Evolutionary conservation across 1,140 invertebrate species (phyloP), one percentile per base, ranked within the genome.

Genomic region (Fopius arisanus): DNA sequence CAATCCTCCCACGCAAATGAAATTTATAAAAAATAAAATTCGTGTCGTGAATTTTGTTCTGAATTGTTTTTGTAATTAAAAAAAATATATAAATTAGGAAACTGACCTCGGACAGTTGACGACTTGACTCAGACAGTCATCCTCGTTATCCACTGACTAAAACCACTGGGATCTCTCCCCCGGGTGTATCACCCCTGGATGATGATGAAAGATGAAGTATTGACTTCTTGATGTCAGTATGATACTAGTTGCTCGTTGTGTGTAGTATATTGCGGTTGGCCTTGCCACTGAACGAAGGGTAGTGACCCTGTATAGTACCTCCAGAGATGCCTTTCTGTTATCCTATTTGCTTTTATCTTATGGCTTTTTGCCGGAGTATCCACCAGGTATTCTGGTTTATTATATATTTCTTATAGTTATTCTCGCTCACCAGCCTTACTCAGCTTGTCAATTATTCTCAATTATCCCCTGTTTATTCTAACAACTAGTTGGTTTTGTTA

Each of bases 241-340:
- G 23, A 48, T 26, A 14, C 54, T 59, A 3, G 43, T 16, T 51
- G n/a, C 23, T 23, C 23, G 19, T 63, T 48, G 54, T 21, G 43
- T 69, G 78, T 78, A 80, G 81, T 78, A 83, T 85, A 81, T 84
- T 84, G 83, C 79, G 78, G 84, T 83, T 83, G 84, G 83, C 84
- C 84, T 85, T 84, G 84, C 81, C 80, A 83, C 83, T 78, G 79
- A 80, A 78, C 80, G 78, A 83, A 84, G 83, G 82, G 83, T 85
- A 85, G 84, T 82, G 84, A 85, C 84, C 84, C 83, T 82, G 81
- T 77, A 78, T 74, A 78, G 80, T 79, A 79, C 74, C 77, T 77
- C 63, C 54, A 29, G 26, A 33, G 62, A 67, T 70, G 31, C 67
- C 68, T 77, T 69, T 43, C 33, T 33, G 54, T 70, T 67, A 71